Evolutionary conservation across 2,797 vertebrate species (phyloP), one percentile per base, ranked within the genome.

Genomic region (Philypnodon macrostomus): DNA sequence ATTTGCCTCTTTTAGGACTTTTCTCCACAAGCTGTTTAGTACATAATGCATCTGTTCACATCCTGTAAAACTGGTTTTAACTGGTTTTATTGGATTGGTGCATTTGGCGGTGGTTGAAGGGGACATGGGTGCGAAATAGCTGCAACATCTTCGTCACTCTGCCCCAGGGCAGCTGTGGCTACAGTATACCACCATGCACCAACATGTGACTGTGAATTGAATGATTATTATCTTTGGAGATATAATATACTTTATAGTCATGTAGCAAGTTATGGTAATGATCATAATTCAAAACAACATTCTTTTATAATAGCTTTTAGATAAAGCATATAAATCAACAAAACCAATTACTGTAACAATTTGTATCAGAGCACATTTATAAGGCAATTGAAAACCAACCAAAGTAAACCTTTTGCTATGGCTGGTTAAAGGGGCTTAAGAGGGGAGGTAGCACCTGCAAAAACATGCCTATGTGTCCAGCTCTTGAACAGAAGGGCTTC

Each of bases 381-480:
- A 0, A 24, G 8, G n/a, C n/a, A 24, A 23, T 47, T 17, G 27
- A 16, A 35, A 13, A 30, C 11, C 15, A 19, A 23, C 21, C 12
- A 45, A 47, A 24, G 31, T 8, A 21, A 37, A 17, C 8, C 35
- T 27, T 34, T 27, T 62, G 30, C 44, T 38, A 3, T 29, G 32
- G 29, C 21, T 29, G 11, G 11, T 7, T 9, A 32, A 53, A 23
- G 29, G 23, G 26, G 36, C 17, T 65, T 27, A 1, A 47, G 15
- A 31, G 40, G 37, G 80, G 55, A 55, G 44, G 48, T 64, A 54
- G 58, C 70, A 75, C 63, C 76, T 80, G 70, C 65, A 70, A 69
- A 62, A 79, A 63, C 67, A 58, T 4, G 30, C 61, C 53, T n/a
- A n/a, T n/a, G n/a, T n/a, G n/a, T n/a, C n/a, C n/a, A n/a, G n/a